A percentile compares a stretch with the other conserved stretches of the same genome.
Conservation (phyloP, 2,113 vertebrate genomes). For the Ammodytes dubius region DNA sequence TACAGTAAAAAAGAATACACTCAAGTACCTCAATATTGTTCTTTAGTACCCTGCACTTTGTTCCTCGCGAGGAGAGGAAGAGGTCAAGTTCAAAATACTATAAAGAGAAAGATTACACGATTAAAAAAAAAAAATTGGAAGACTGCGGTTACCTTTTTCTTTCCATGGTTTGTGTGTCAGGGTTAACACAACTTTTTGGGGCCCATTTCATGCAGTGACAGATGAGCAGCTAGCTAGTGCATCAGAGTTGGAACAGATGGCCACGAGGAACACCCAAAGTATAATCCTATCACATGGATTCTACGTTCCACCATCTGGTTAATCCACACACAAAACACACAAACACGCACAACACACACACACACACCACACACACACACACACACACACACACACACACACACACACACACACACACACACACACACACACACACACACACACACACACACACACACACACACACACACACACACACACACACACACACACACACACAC, state of each 20-base stretch:
- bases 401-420: constrained; percentile 35
- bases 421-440: constrained; percentile 22
- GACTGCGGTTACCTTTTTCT: constrained; percentile 28
- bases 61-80: not conserved
- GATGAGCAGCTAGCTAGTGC: constrained; percentile 71
- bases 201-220: constrained; percentile 78
- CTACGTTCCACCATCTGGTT: constrained; percentile 96
- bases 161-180: constrained; percentile 46
- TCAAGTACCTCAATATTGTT: too few species aligned
- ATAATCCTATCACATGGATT: constrained; percentile 98
- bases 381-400: constrained; percentile 45
- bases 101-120: constrained; percentile 26
- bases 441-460: constrained; percentile 59
- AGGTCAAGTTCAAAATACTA: constrained; percentile 15
- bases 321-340: constrained; percentile 84
- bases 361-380: constrained; percentile 52
- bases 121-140: constrained; percentile 11
- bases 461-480: constrained; percentile 43
- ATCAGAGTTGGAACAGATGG: constrained; percentile 90
- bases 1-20: too few species aligned
- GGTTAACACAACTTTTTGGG: constrained; percentile 73
- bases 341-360: constrained; percentile 42
- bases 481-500: constrained; percentile 42
- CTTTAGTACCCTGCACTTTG: too few species aligned
- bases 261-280: constrained; percentile 92